Evolutionary conservation across 2,113 vertebrate species (phyloP), one percentile per base, ranked within the genome.

Genomic region (Alosa alosa): DNA sequence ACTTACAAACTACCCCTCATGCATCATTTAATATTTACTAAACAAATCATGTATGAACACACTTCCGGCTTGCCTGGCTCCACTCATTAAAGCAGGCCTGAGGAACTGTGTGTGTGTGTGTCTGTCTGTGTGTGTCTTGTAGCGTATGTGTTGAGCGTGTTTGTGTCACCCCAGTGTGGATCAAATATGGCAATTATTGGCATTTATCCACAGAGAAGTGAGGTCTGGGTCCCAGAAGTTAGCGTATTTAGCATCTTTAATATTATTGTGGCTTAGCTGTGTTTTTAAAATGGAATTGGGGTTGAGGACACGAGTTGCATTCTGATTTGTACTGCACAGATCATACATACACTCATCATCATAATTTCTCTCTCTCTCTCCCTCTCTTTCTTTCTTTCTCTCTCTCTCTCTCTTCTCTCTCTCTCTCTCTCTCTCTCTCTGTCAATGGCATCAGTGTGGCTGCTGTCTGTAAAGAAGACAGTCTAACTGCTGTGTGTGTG

Each of bases 11-110:
- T 85, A 83, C 20, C 36, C n/a, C 49, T 78, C 10, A 85, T 83
- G 49, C 86, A 85, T 86, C 84, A 86, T 89, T 88, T 82, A 88
- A 45, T 84, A 18, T 84, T 84, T 86, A 20, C 57, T 39, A 81
- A 88, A 72, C 82, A 81, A 86, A 86, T 60, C 13, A 25, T 60
- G 45, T 82, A 47, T 17, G 36, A 84, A 39, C 57, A 46, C 22
- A 45, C 78, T 49, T 7, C 20, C 55, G 50, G 49, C 0, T 11
- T 82, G n/a, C 75, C 44, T 75, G 22, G 57, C 55, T 52, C 11
- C 17, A 52, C 46, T 83, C 41, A 45, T 86, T 87, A 82, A 82
- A 85, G 81, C 20, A 20, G 15, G 44, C 41, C 20, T 81, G 60
- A 18, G 50, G 44, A 52, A 25, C 55, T 64, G 41, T 22, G 47